Percentiles rank a stretch among this genome's conserved stretches.
phyloP scores from a whole-genome alignment of 2,797 vertebrate species.

The Tenualosa ilisha region DNA sequence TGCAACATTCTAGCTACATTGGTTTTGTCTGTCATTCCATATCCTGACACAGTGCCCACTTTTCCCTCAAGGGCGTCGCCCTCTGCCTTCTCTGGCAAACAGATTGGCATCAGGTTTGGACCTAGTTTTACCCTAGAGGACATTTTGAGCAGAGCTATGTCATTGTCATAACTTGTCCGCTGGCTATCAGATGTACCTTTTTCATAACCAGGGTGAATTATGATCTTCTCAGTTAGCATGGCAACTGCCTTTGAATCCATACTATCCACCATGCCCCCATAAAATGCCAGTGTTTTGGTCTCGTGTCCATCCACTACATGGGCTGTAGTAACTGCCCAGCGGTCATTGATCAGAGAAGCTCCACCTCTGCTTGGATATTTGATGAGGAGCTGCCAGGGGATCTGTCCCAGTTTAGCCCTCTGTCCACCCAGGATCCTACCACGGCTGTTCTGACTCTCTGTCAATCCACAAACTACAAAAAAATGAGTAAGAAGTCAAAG shows the following conservation, averaged over 20 bases:
- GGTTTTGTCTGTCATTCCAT: not conserved
- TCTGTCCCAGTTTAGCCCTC: conserved; percentile 59
- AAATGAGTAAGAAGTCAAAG: not conserved
- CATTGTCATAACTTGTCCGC: conserved; percentile 74
- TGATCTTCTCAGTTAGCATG: conserved; percentile 66
- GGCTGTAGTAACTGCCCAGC: conserved; percentile 91
- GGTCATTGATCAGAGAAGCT: conserved; percentile 84
- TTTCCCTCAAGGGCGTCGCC: conserved; percentile 31
- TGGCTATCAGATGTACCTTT: accelerated
- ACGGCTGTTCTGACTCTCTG: conserved; percentile 45
- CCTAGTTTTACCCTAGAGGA: conserved; percentile 73
- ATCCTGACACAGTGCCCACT: conserved; percentile 84
- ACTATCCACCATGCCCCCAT: conserved; percentile 54
- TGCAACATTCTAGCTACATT: not conserved
- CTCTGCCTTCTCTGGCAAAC: conserved; percentile 73
- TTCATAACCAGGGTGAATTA: conserved; percentile 76
- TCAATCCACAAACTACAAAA: conserved; percentile 82
- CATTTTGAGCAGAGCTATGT: conserved; percentile 86
- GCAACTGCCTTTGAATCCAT: accelerated
- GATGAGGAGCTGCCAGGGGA: conserved; percentile 87
- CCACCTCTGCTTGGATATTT: conserved; percentile 54
- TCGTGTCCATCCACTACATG: conserved; percentile 72
- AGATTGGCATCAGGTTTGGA: conserved; percentile 78
- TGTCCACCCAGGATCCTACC: conserved; percentile 81
- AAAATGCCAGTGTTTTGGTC: accelerated